Evolutionary conservation across 2,113 vertebrate genomes (phyloP), one percentile per base, ranked within the genome.

Genomic region (Serinus canaria): DNA sequence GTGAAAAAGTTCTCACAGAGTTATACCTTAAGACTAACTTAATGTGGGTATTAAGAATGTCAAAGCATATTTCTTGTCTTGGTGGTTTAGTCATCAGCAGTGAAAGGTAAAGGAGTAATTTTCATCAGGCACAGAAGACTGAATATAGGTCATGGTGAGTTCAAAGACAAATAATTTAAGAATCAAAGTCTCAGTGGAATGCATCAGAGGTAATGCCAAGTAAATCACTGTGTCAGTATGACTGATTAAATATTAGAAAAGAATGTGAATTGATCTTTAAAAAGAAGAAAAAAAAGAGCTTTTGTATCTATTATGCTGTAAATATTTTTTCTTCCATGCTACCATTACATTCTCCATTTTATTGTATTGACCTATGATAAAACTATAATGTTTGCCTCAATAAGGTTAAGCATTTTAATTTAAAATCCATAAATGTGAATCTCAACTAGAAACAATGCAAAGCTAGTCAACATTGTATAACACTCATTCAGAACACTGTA

Each of bases 141-240:
- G 92, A 89, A 96, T 94, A 82, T 85, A 91, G 92, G 96, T 97
- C 95, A 96, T 3, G 55, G 87, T 89, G 81, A 96, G 96, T 97
- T 96, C 92, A 96, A 96, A 94, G 96, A 91, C 91, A 95, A 96
- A 97, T 96, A 94, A 97, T 96, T 94, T 93, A 94, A 94, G 89
- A 96, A 94, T 89, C 80, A 77, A 87, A 96, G 63, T 68, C 81
- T 87, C 90, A 35, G 62, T 49, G 83, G 95, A 95, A 95, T 92
- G 89, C 69, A 94, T 91, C 84, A 85, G 84, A 91, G 27, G 77
- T 85, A 97, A 94, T 62, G 69, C 69, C 92, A 92, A 95, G 84
- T 95, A 95, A 97, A 94, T 96, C 89, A 87, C 91, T 90, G 63
- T 95, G 89, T 94, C 91, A 94, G 83, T 83, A 85, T 89, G 94